Evolutionary conservation across 2,888 invertebrate genomes (phyloP), one percentile per base, ranked within the genome.

Genomic region (Stenolophus ochropezus): DNA sequence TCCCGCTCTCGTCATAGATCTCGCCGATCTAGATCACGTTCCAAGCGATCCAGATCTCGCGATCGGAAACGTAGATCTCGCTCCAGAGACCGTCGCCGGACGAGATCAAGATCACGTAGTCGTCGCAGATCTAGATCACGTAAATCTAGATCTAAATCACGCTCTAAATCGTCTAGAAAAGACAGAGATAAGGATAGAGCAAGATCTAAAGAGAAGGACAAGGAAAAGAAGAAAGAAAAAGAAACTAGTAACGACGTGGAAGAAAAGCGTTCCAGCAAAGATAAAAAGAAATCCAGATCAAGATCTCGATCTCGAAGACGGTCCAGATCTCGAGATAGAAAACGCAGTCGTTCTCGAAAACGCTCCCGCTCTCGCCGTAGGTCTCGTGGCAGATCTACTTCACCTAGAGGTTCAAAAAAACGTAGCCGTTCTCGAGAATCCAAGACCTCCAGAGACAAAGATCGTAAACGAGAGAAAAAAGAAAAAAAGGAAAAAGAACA

Each of bases 1-100:
- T 92, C 93, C 0, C 90, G 93, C 61, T 93, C 93, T 0, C 90
- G 91, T 0, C 91, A 91, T 84, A 91, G 88, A 88, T 90, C 88
- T 86, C 90, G 91, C 84, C 90, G 92, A 8, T 93, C 93, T 0
- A 90, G 90, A 20, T 90, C 93, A 0, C 91, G 89, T 11, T 89
- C 89, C 0, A 87, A 93, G 4, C 91, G 93, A 61, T 93, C 93
- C 1, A 90, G 93, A 49, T 92, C 92, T 0, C 84, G 87, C 8
- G 88, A 88, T 0, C 87, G 91, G 2, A 90, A 91, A 82, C 87
- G 90, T 82, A 88, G 90, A 16, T 92, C 92, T 25, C 90, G 91
- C 74, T 90, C 93, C 11, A 91, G 92, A 86, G 91, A 89, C 47
- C 87, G 89, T 82, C 88, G 89, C 76, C 87, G 88, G 27, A 85